Conservation (phyloP, 1,140 invertebrate species). For the Drosophila watanabei region DNA sequence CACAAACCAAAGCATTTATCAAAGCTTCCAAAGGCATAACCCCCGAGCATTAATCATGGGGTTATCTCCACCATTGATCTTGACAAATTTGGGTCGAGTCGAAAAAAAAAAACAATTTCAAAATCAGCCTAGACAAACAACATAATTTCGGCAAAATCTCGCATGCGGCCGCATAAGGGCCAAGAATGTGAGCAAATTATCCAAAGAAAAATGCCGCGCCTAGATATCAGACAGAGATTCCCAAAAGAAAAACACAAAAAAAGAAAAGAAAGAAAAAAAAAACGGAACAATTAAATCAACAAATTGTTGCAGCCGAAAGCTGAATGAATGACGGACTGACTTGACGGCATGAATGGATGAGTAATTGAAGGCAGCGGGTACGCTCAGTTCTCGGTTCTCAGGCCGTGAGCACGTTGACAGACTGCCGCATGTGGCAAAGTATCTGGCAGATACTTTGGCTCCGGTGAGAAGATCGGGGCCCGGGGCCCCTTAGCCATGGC, state of each 20-base stretch:
- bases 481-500: conserved; percentile 49
- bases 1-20: conserved; percentile 31
- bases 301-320: conserved; percentile 60
- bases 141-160: conserved; percentile 16
- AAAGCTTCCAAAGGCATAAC: conserved; percentile 30
- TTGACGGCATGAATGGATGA: conserved; percentile 66
- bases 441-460: conserved; percentile 58
- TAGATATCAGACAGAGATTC: conserved; percentile 17
- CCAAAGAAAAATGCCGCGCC: conserved; percentile 41
- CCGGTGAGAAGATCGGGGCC: conserved; percentile 59
- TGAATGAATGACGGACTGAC: conserved; percentile 62
- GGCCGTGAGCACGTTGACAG: conserved; percentile 76
- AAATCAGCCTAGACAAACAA: conserved; percentile 27
- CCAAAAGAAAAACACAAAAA: conserved; percentile 16
- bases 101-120: conserved; percentile 21
- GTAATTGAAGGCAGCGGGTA: conserved; percentile 58
- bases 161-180: conserved; percentile 11
- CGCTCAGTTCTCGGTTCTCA: conserved; percentile 68
- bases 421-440: conserved; percentile 58
- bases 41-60: conserved; percentile 56
- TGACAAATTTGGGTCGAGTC: conserved; percentile 63
- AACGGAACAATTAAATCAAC: conserved; percentile 56
- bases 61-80: conserved; percentile 62
- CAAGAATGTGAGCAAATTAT: conserved; percentile 47
- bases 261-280: conserved; percentile 5